A percentile compares a stretch with the other conserved stretches of the same genome.
Evolutionary conservation across 2,797 vertebrate species (phyloP).

Genomic region (Galago senegalensis): DNA sequence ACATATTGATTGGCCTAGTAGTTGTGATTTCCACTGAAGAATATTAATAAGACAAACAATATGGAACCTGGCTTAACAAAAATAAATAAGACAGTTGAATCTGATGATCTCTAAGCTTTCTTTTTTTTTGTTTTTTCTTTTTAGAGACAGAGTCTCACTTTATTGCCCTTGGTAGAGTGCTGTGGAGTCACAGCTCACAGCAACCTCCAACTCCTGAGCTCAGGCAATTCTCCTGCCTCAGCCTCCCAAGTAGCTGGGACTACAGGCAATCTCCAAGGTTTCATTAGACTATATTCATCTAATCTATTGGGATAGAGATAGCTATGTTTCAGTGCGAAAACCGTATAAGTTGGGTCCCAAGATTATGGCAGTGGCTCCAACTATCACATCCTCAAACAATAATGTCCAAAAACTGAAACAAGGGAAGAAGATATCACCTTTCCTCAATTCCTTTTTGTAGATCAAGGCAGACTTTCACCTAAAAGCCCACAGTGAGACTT

Average conservation of each 20-base stretch:
- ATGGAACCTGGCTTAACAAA: slow-evolving; percentile 37
- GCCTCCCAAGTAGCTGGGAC: too few species aligned
- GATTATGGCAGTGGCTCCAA: background rate
- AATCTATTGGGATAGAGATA: background rate
- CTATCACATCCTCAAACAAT: background rate
- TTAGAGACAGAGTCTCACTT: too few species aligned
- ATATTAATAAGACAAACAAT: slow-evolving; percentile 46
- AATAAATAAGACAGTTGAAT: slow-evolving; percentile 23
- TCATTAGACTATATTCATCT: background rate
- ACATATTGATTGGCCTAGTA: slow-evolving; percentile 30
- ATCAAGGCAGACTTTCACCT: background rate
- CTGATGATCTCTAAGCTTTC: background rate
- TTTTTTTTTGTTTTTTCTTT: too few species aligned
- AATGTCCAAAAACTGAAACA: background rate
- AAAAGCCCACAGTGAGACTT: background rate
- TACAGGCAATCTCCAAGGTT: background rate
- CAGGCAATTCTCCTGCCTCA: too few species aligned
- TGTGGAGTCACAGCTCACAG: too few species aligned
- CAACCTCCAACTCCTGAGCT: too few species aligned
- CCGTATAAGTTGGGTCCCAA: background rate
- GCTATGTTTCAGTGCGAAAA: background rate
- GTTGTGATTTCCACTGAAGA: background rate
- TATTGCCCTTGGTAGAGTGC: too few species aligned
- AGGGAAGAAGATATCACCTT: background rate
- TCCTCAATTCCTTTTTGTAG: background rate